phyloP scores from a whole-genome alignment of 2,888 invertebrate genomes.

The Dermolepida albohirtum region DNA sequence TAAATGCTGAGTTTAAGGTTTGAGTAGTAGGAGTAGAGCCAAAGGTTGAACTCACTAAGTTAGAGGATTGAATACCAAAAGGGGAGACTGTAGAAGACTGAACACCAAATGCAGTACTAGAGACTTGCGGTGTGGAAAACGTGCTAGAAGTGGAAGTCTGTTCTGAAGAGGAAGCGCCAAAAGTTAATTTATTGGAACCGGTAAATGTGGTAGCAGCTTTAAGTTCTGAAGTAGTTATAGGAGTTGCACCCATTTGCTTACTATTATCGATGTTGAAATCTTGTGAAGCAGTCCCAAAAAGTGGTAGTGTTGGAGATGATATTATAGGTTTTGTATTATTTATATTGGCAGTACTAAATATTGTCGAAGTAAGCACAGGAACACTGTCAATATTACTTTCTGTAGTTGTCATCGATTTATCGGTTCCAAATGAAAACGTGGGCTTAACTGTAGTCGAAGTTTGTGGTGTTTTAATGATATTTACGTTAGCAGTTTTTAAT shows the following conservation, averaged over 20 bases:
- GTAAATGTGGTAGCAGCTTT: constrained; percentile 16
- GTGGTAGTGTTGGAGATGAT: no score
- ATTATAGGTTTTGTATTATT: background rate
- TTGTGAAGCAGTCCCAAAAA: background rate
- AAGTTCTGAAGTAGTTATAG: constrained; percentile 5
- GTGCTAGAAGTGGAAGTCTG: background rate
- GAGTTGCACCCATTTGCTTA: background rate
- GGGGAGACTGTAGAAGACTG: constrained; percentile 18
- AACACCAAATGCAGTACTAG: background rate
- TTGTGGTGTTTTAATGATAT: constrained; percentile 22
- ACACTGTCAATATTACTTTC: background rate
- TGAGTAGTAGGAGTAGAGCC: constrained; percentile 19
- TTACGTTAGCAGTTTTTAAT: background rate
- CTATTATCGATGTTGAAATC: background rate
- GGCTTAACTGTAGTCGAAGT: background rate
- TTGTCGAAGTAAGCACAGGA: background rate
- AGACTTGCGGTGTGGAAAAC: background rate
- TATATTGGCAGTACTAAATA: no score
- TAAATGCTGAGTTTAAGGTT: constrained; percentile 43
- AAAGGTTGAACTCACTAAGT: constrained; percentile 9
- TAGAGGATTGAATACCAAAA: constrained; percentile 36
- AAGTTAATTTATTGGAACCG: constrained; percentile 9
- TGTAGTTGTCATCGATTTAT: background rate
- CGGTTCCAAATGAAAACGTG: background rate
- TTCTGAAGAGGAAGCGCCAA: background rate